These are phyloP conservation scores for Aleadryas rufinucha DNA, from an alignment of 2,113 vertebrate genomes.

Conservation along the genomic window DNA sequence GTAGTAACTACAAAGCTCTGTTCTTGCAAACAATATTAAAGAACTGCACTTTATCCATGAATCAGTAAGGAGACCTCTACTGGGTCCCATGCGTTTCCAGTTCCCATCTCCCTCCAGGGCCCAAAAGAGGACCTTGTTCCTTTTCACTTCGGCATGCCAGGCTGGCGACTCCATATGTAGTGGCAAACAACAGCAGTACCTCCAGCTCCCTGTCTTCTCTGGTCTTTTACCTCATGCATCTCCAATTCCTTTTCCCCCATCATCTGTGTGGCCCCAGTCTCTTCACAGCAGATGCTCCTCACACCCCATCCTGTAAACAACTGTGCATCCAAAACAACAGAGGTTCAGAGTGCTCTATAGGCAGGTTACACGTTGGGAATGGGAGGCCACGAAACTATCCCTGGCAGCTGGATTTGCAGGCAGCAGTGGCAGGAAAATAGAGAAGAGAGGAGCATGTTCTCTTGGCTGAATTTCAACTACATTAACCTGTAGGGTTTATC, in stretches of 20 bases:
- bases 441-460: neutral
- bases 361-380: accelerated
- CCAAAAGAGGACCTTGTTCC: neutral
- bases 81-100: neutral
- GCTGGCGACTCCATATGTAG: neutral
- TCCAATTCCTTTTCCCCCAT: neutral
- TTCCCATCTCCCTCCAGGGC: neutral
- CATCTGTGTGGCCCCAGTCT: neutral
- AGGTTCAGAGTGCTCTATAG: neutral
- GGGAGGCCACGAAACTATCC: neutral
- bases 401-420: neutral
- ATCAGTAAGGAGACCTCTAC: neutral
- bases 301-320: neutral
- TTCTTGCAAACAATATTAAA: neutral
- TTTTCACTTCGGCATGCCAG: neutral
- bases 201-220: neutral
- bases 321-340: neutral
- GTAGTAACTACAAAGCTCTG: neutral
- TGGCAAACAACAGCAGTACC: neutral
- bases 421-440: neutral
- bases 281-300: neutral
- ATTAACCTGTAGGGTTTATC: too few relatives aligned
- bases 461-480: neutral
- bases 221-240: neutral
- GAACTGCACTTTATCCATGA: neutral